These are phyloP conservation scores for Turnix velox DNA, from an alignment of 2,113 vertebrate species.

Conservation along the genomic window DNA sequence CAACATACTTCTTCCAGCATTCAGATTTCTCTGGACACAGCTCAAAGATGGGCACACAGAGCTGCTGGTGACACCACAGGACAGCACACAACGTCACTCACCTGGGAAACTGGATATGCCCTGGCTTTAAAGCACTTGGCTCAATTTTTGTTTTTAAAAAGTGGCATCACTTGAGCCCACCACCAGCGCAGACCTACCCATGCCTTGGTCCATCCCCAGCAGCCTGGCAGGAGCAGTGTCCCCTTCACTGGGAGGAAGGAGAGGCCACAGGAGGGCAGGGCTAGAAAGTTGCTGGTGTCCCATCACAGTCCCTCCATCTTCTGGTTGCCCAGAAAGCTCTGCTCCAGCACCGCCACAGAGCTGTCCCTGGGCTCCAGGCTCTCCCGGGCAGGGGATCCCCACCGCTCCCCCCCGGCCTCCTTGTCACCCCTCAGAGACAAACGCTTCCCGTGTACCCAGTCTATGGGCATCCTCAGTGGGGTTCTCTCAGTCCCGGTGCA, in stretches of 20 bases:
- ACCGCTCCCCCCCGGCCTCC: background rate
- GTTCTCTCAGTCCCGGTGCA: accelerated
- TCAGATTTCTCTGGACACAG: accelerated
- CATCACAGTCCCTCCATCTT: background rate
- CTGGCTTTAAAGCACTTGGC: background rate
- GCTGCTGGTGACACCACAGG: background rate
- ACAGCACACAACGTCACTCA: accelerated
- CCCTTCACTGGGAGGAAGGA: background rate
- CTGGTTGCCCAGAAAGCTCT: background rate
- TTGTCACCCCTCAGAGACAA: background rate
- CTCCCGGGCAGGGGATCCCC: background rate
- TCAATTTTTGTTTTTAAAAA: background rate
- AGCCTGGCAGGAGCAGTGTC: accelerated
- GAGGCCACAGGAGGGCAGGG: background rate
- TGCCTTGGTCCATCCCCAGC: too few relatives aligned
- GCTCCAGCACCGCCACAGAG: background rate
- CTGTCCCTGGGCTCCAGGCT: background rate
- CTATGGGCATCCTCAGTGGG: background rate
- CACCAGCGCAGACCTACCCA: accelerated
- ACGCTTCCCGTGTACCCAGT: background rate
- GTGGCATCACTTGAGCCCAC: accelerated
- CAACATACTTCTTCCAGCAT: background rate
- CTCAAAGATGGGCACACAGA: accelerated
- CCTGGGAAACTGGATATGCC: background rate
- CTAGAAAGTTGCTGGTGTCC: background rate